Conservation (phyloP, 2,797 vertebrate genomes). For the Enteromius mattozi region DNA sequence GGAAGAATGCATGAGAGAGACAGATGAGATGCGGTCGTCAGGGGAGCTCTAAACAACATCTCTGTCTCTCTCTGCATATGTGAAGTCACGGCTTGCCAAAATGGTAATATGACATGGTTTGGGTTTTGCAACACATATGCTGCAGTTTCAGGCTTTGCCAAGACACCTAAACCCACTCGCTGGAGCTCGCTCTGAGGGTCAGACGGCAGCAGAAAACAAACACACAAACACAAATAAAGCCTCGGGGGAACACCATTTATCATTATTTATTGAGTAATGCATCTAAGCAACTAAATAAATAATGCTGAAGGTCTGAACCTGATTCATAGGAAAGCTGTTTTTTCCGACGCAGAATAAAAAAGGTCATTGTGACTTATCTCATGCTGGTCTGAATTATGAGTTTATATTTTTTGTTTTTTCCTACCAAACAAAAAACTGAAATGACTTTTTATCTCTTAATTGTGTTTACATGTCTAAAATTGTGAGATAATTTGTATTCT, state of each 20-base stretch:
- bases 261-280: constrained; percentile 47
- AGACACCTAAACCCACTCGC: constrained; percentile 72
- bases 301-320: constrained; percentile 6
- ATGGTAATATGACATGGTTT: constrained; percentile 73
- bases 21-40: constrained; percentile 31
- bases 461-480: neutral
- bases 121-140: constrained; percentile 69
- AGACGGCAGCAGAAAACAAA: constrained; percentile 37
- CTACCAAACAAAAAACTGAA: neutral
- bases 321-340: constrained; percentile 1
- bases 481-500: too few relatives aligned
- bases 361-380: neutral
- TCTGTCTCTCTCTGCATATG: constrained; percentile 62
- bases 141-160: constrained; percentile 63
- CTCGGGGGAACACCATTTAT: constrained; percentile 46
- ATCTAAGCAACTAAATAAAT: constrained; percentile 34
- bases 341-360: neutral
- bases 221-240: constrained; percentile 34
- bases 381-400: neutral
- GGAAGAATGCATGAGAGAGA: constrained; percentile 32
- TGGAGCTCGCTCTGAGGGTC: constrained; percentile 51
- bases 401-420: neutral
- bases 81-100: constrained; percentile 69
- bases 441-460: neutral
- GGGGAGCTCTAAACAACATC: constrained; percentile 55